Evolutionary conservation across 2,113 vertebrate species (phyloP).

Genomic region (Prunella fulvescens): DNA sequence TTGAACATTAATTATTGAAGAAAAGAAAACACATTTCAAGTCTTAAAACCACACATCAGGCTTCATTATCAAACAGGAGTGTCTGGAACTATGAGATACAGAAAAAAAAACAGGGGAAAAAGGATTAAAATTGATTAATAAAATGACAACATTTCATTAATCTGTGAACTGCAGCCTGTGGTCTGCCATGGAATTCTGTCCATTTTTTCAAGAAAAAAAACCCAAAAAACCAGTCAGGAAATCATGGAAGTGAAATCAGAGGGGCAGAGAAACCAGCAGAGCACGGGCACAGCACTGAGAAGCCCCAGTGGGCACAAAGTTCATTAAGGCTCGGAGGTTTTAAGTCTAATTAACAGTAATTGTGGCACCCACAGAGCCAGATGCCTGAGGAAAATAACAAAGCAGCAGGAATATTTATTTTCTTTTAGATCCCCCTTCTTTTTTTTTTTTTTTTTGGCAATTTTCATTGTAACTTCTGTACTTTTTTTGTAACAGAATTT

Average conservation of each 20-base stretch:
- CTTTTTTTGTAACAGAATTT: neutral
- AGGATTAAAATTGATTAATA: conserved; percentile 50
- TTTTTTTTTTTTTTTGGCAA: neutral
- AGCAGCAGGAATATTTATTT: neutral
- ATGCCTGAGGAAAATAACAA: neutral
- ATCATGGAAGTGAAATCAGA: conserved; percentile 9
- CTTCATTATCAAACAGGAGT: conserved; percentile 59
- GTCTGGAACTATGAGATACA: conserved; percentile 60
- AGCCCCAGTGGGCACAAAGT: neutral
- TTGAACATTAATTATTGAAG: conserved; percentile 39
- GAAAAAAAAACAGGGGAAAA: neutral
- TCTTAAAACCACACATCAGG: conserved; percentile 14
- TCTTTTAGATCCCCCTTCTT: neutral
- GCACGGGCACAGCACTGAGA: neutral
- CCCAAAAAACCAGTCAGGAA: conserved; percentile 39
- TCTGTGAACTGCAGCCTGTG: conserved; percentile 68
- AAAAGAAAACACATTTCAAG: conserved; percentile 11
- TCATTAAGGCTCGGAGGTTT: neutral
- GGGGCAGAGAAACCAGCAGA: neutral
- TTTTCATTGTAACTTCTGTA: too few relatives aligned
- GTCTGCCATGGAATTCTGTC: conserved; percentile 77
- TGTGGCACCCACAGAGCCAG: neutral
- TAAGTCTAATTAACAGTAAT: neutral
- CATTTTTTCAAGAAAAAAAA: conserved; percentile 66
- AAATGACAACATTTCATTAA: conserved; percentile 74